Percentiles rank a stretch among this genome's conserved stretches.
These are phyloP conservation scores for Pachycephala philippinensis DNA, from an alignment of 2,113 vertebrate genomes.

Conservation along the genomic window DNA sequence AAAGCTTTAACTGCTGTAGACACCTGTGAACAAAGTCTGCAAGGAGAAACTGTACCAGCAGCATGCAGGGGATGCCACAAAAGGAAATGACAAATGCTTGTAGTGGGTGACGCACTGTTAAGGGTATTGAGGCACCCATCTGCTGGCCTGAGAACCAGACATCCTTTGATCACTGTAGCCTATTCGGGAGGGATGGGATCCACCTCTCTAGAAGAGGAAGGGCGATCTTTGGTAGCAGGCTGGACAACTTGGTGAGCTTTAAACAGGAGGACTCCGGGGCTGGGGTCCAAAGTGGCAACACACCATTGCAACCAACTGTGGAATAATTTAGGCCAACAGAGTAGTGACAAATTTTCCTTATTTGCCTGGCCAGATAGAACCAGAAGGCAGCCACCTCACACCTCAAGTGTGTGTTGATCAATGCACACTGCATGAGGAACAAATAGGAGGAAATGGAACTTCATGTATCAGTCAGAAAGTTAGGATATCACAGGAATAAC, in stretches of 20 bases:
- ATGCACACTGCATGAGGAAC: not conserved
- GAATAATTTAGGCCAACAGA: not conserved
- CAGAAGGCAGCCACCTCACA: not conserved
- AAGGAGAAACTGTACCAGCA: not conserved
- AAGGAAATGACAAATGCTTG: not conserved
- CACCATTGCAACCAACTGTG: not conserved
- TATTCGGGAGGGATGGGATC: fast-evolving
- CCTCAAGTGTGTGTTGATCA: not conserved
- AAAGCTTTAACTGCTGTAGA: not conserved
- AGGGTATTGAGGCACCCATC: not conserved
- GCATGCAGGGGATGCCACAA: not conserved
- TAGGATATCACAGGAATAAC: not conserved
- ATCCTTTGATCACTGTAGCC: not conserved
- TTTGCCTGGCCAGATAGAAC: not conserved
- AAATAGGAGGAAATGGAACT: not conserved
- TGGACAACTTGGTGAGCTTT: not conserved
- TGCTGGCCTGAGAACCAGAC: not conserved
- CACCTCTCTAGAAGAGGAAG: not conserved
- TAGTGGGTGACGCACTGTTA: fast-evolving
- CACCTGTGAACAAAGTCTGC: not conserved
- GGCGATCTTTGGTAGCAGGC: not conserved
- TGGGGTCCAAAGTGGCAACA: not conserved
- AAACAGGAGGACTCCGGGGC: not conserved
- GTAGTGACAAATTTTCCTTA: not conserved
- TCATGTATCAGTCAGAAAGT: not conserved